Base-by-base conservation (phyloP, 2,888 invertebrate species). In the Apodemia mormo region DNA sequence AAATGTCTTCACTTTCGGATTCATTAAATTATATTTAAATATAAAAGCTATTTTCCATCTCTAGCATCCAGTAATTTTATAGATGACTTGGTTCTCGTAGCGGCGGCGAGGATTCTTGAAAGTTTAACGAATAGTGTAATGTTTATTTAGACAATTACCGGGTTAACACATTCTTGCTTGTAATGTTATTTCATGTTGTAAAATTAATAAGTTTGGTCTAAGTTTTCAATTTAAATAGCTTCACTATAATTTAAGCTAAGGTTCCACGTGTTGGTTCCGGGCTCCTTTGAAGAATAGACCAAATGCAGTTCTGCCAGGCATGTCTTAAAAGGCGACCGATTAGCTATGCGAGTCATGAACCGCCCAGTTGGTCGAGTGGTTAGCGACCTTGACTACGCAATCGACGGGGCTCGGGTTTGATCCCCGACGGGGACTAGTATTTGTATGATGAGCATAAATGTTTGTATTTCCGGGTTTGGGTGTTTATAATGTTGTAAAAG, bases 21-120 rank as follows among this genome's bases (percentile, higher is more conserved):
- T 49, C 4, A 14, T 14, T 49, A 4, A 49, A 49, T 14, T 49
- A 49, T 49, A 49, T 1, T 49, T 49, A 5, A 49, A 49, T 49
- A 49, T 49, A 0, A 49, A 14, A 49, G 49, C 49, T 9, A n/a
- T 49, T 12, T 14, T 49, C 49, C 58, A 61, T 12, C 58, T 7
- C 58, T 61, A 33, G 66, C 49, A 14, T 10, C 45, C 14, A 68
- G 68, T 71, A 52, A 67, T 71, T 74, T 71, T 72, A 72, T 64
- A 70, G 65, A 66, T 70, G 71, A 68, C 67, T 70, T 69, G 49
- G 58, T 70, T 33, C 65, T 65, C 4, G 14, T 29, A 58, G 30
- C 58, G 58, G 61, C 29, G 37, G 14, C 43, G 29, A 7, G 65
- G 43, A 65, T 65, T 65, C 43, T 65, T 10, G 40, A 45, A 43